Evolutionary conservation across 2,888 invertebrate genomes (phyloP).

Genomic region (Synergus japonicus): DNA sequence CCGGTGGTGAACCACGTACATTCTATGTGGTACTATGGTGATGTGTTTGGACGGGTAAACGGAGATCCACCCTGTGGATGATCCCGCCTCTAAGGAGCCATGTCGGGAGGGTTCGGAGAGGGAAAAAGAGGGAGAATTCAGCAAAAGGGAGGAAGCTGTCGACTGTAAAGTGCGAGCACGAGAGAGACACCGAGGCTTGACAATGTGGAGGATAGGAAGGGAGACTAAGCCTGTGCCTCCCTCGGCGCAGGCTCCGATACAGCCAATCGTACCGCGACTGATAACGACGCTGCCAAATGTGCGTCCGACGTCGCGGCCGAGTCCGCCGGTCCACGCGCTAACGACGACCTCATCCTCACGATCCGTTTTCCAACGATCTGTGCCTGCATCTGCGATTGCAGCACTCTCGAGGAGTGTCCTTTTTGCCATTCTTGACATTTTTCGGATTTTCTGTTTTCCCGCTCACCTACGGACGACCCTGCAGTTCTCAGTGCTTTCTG

Average conservation of each 20-base stretch:
- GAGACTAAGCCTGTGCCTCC: slow-evolving; percentile 55
- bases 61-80: slow-evolving; percentile 72
- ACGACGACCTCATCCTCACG: slow-evolving; percentile 61
- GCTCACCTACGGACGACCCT: not conserved
- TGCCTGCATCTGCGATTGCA: not conserved
- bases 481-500: not conserved
- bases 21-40: not conserved
- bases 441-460: not conserved
- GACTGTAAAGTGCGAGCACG: slow-evolving; percentile 13
- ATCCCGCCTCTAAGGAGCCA: slow-evolving; percentile 76
- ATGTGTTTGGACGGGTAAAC: slow-evolving; percentile 35
- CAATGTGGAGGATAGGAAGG: slow-evolving; percentile 43
- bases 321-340: slow-evolving; percentile 71
- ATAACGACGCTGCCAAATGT: slow-evolving; percentile 76
- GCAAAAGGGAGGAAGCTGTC: slow-evolving; percentile 49
- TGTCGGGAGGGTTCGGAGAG: slow-evolving; percentile 56
- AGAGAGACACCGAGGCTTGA: slow-evolving; percentile 28
- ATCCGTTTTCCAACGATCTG: slow-evolving; percentile 22
- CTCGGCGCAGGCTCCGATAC: slow-evolving; percentile 76
- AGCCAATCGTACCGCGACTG: slow-evolving; percentile 77
- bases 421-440: not conserved
- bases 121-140: slow-evolving; percentile 52
- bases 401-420: not conserved
- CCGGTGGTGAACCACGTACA: not conserved
- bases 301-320: slow-evolving; percentile 70